A percentile compares a stretch with the other conserved stretches of the same genome.
These are phyloP conservation scores for Oscheius sp. DNA, from an alignment of 2,888 invertebrate species.

Conservation along the genomic window DNA sequence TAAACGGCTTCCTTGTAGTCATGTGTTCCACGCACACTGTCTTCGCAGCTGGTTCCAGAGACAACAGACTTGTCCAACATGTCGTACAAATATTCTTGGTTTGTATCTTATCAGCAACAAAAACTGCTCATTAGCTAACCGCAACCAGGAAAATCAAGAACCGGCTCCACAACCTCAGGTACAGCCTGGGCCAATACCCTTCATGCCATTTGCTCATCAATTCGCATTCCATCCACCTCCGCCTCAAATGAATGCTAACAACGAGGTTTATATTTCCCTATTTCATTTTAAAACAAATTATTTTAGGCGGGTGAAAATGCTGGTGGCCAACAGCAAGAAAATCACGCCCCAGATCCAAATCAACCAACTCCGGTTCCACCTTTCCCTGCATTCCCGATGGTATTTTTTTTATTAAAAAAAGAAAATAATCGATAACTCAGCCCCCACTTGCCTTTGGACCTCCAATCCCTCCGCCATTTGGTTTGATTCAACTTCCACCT, in stretches of 20 bases:
- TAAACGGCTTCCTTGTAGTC: conserved; percentile 97
- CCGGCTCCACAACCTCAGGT: conserved; percentile 11
- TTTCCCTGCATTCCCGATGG: neutral
- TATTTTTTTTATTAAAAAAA: neutral
- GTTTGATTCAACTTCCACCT: conserved; percentile 50
- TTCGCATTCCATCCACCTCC: conserved; percentile 40
- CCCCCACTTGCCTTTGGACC: neutral
- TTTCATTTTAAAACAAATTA: neutral
- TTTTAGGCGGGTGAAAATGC: neutral
- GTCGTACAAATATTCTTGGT: conserved; percentile 72
- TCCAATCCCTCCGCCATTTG: conserved; percentile 1
- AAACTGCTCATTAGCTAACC: neutral
- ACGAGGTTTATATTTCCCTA: neutral
- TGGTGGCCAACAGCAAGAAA: neutral
- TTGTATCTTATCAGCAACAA: neutral
- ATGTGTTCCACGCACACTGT: conserved; percentile 98
- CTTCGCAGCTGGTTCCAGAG: conserved; percentile 98
- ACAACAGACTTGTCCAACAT: conserved; percentile 99
- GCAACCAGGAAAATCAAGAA: conserved; percentile 15
- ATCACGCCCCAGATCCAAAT: neutral
- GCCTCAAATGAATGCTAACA: conserved; percentile 7
- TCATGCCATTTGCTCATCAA: conserved; percentile 56
- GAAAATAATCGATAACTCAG: neutral
- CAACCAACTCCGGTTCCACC: neutral
- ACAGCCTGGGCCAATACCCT: conserved; percentile 2